These are phyloP conservation scores for Amphilophus citrinellus DNA, from an alignment of 2,113 vertebrate genomes.

Conservation along the genomic window DNA sequence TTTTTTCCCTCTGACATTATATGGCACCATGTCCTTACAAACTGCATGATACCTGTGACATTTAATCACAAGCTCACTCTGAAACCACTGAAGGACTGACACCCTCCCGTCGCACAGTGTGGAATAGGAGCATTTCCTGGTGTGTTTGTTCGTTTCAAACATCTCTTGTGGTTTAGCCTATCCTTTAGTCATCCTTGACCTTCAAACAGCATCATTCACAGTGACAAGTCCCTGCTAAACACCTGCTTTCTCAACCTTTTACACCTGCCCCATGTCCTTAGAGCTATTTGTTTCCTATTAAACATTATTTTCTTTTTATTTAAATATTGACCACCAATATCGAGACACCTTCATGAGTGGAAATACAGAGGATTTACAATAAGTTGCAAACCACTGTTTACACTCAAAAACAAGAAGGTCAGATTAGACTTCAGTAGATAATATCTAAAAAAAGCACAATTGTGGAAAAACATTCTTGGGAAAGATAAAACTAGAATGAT, in stretches of 20 bases:
- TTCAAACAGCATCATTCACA: conserved; percentile 54
- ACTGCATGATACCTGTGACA: conserved; percentile 30
- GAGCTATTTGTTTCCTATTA: not conserved
- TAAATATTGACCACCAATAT: not conserved
- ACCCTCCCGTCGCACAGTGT: conserved; percentile 13
- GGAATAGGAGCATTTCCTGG: conserved; percentile 17
- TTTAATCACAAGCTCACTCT: conserved; percentile 47
- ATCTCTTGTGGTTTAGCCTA: conserved; percentile 22
- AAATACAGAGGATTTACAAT: not conserved
- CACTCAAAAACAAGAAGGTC: not conserved
- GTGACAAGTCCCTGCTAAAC: conserved; percentile 34
- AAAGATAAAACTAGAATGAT: not conserved
- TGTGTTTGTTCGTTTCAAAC: conserved; percentile 19
- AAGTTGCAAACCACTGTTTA: not conserved
- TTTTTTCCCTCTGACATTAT: conserved; percentile 6
- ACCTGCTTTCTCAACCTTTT: conserved; percentile 8
- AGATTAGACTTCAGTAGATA: not conserved
- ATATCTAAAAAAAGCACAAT: not conserved
- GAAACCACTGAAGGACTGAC: conserved; percentile 19
- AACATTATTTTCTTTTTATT: not conserved
- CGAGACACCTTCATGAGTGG: not conserved
- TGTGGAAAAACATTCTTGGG: too few relatives aligned
- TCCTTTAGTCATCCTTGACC: conserved; percentile 46
- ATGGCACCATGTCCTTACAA: conserved; percentile 9
- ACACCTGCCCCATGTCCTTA: conserved; percentile 12